Conservation (phyloP, 1,140 invertebrate genomes). For the Cotesia typhae region DNA sequence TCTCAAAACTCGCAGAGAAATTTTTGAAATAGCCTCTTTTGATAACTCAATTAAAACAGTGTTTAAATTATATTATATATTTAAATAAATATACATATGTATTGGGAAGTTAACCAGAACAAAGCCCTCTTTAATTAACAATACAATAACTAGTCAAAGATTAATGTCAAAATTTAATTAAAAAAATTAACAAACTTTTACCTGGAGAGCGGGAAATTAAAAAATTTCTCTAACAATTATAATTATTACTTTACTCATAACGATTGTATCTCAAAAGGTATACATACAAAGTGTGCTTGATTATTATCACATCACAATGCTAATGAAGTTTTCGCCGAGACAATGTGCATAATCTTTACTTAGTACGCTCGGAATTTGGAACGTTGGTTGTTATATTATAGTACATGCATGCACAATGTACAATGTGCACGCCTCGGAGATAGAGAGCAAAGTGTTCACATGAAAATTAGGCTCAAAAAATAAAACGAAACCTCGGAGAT, state of each 20-base stretch:
- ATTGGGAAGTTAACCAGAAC: too few relatives aligned
- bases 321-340: constrained; percentile 35
- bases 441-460: neutral
- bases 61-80: too few relatives aligned
- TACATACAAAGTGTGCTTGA: constrained; percentile 25
- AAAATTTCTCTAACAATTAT: neutral
- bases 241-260: neutral
- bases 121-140: too few relatives aligned
- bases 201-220: neutral
- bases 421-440: neutral
- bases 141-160: too few relatives aligned
- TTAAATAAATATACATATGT: too few relatives aligned
- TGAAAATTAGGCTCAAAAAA: constrained; percentile 16
- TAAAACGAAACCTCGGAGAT: neutral
- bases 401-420: neutral
- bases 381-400: neutral
- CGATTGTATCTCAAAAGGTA: constrained; percentile 5
- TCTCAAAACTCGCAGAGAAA: too few relatives aligned
- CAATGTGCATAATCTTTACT: constrained; percentile 32
- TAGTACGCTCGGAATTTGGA: constrained; percentile 22
- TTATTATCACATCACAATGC: constrained; percentile 30
- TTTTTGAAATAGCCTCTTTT: too few relatives aligned
- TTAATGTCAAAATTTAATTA: too few relatives aligned
- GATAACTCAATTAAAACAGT: too few relatives aligned
- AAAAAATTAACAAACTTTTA: too few relatives aligned